phyloP scores from a whole-genome alignment of 2,888 invertebrate species.

The Sminthurides aquaticus region DNA sequence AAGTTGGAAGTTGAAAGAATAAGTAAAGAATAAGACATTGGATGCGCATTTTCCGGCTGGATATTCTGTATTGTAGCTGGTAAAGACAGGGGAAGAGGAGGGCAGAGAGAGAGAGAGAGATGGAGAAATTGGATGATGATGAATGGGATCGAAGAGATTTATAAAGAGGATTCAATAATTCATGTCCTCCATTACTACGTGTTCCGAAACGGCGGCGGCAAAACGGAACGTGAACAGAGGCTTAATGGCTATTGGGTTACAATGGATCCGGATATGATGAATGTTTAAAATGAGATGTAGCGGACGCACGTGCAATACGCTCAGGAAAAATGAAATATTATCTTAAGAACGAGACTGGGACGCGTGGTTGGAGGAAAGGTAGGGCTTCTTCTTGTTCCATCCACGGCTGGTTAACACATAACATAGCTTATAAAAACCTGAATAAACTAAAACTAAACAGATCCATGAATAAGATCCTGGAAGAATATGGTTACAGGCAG shows the following conservation, averaged over 20 bases:
- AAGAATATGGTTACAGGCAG: no score
- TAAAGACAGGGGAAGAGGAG: neutral
- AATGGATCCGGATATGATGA: neutral
- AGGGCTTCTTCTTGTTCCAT: no score
- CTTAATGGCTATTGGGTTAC: neutral
- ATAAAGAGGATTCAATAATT: conserved; percentile 7
- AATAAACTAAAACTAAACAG: no score
- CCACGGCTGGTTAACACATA: no score
- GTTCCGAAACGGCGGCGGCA: neutral
- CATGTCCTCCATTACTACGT: conserved; percentile 3
- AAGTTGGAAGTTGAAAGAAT: no score
- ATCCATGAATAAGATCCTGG: no score
- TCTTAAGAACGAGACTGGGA: neutral
- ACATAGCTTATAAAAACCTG: no score
- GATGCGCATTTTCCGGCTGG: neutral
- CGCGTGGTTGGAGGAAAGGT: no score
- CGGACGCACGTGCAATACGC: neutral
- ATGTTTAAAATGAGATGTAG: neutral
- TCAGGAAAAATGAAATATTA: neutral
- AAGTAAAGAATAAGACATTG: neutral
- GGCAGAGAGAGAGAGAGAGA: neutral
- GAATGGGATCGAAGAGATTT: neutral
- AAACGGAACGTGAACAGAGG: neutral
- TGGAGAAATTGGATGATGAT: neutral
- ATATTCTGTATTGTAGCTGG: neutral